Conservation (phyloP, 2,888 invertebrate genomes). For the Lepidonotus clava region DNA sequence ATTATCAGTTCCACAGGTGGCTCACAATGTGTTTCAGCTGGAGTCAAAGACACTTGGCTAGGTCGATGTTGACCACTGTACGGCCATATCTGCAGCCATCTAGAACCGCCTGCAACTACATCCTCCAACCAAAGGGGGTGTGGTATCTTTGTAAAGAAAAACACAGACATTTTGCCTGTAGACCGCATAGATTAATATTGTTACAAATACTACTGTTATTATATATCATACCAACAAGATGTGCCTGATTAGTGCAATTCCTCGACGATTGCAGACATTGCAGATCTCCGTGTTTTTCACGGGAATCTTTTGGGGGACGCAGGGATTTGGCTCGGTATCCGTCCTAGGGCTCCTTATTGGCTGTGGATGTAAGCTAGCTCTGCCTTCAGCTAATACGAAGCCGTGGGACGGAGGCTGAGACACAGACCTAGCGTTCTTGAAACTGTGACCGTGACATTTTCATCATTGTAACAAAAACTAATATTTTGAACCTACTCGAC, state of each 20-base stretch:
- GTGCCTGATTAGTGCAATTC: constrained; percentile 25
- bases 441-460: background rate
- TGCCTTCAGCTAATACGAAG: background rate
- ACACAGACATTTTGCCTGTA: background rate
- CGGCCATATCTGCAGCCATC: too few relatives aligned
- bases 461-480: background rate
- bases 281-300: background rate
- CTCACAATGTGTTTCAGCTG: too few relatives aligned
- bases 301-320: background rate
- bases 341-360: too few relatives aligned
- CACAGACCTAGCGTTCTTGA: background rate
- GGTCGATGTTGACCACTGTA: too few relatives aligned
- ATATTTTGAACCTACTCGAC: background rate
- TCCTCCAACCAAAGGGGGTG: too few relatives aligned
- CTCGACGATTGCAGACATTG: constrained; percentile 31
- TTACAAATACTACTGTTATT: background rate
- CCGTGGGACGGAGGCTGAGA: background rate
- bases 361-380: too few relatives aligned
- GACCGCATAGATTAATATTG: background rate
- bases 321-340: background rate
- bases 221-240: constrained; percentile 27
- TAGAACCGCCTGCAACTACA: too few relatives aligned
- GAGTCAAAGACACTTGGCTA: too few relatives aligned
- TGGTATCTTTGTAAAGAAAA: background rate
- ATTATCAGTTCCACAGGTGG: too few relatives aligned